Percentiles rank a stretch among this genome's conserved stretches.
These are phyloP conservation scores for Trissonchulus sp. DNA, from an alignment of 2,888 invertebrate species.

Conservation along the genomic window DNA sequence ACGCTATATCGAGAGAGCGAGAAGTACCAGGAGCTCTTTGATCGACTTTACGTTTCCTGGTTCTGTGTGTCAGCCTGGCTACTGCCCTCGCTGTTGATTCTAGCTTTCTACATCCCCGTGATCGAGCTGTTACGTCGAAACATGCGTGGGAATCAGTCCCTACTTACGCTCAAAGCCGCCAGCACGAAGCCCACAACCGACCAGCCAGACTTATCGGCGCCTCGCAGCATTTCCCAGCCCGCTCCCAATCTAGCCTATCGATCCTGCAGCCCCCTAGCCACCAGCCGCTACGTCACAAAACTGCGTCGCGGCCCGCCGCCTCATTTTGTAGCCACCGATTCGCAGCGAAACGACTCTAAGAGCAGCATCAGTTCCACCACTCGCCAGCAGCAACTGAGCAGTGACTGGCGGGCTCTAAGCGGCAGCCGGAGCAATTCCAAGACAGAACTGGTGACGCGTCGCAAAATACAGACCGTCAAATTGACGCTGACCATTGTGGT, in stretches of 20 bases:
- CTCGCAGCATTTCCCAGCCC: too few species aligned
- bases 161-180: neutral
- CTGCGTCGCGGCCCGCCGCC: too few species aligned
- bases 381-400: neutral
- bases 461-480: constrained; percentile 30
- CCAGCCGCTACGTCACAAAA: neutral
- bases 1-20: neutral
- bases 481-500: constrained; percentile 54
- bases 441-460: constrained; percentile 6
- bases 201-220: neutral
- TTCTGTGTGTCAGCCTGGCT: constrained; percentile 55
- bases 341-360: too few species aligned
- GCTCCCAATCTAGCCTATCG: too few species aligned
- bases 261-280: neutral
- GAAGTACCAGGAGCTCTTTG: neutral
- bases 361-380: too few species aligned
- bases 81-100: constrained; percentile 55
- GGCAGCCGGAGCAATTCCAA: neutral
- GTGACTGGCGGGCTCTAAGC: neutral
- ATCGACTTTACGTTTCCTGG: constrained; percentile 36
- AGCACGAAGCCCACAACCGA: neutral
- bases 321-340: too few species aligned
- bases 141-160: neutral
- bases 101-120: constrained; percentile 36
- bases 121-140: neutral